phyloP scores from a whole-genome alignment of 1,140 invertebrate genomes.

The Neodiprion fabricii region DNA sequence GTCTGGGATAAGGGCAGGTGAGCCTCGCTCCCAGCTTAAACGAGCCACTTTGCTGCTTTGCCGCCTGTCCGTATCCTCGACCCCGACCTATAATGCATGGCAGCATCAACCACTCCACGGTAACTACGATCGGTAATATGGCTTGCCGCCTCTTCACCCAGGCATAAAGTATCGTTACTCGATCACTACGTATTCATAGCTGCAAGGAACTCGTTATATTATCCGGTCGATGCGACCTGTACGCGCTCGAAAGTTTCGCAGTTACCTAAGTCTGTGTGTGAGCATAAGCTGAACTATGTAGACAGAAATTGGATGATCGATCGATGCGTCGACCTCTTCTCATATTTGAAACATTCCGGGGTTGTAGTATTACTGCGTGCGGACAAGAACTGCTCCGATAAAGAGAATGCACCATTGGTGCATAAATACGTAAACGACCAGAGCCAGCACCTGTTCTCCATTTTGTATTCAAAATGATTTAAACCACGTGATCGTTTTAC shows the following conservation, averaged over 20 bases:
- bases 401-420: not conserved
- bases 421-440: not conserved
- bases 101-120: not conserved
- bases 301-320: too few species aligned
- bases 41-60: not conserved
- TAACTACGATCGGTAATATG: not conserved
- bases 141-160: not conserved
- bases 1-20: not conserved
- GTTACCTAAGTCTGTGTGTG: not conserved
- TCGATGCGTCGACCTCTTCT: too few species aligned
- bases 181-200: conserved; percentile 1
- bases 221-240: not conserved
- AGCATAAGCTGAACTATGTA: too few species aligned
- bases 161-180: conserved; percentile 7
- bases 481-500: conserved; percentile 5
- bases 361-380: too few species aligned
- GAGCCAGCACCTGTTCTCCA: not conserved
- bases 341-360: too few species aligned
- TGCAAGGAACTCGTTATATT: not conserved
- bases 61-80: not conserved
- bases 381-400: too few species aligned
- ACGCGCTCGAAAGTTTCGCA: not conserved
- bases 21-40: not conserved
- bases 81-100: not conserved
- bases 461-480: conserved; percentile 8